Percentiles rank a stretch among this genome's conserved stretches.
phyloP scores from a whole-genome alignment of 2,888 invertebrate species.

The Epirrhoe alternata region DNA sequence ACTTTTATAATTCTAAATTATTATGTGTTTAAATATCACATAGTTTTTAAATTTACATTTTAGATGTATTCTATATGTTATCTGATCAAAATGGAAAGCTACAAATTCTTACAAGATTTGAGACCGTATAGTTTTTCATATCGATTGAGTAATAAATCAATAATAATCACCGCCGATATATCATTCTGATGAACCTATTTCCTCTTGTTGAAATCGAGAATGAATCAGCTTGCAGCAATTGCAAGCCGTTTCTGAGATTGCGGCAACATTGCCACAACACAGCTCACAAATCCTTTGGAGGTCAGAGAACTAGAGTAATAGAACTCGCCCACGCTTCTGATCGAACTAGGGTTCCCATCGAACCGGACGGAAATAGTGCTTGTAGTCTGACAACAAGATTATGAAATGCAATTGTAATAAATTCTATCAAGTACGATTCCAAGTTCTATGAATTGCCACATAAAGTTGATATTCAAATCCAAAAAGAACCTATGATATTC shows the following conservation, averaged over 20 bases:
- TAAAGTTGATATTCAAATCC: neutral
- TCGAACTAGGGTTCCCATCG: slow-evolving; percentile 54
- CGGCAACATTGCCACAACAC: slow-evolving; percentile 54
- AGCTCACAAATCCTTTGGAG: slow-evolving; percentile 59
- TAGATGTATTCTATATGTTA: slow-evolving; percentile 35
- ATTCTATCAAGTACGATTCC: neutral
- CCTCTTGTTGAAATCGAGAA: slow-evolving; percentile 34
- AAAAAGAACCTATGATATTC: neutral
- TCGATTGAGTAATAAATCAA: slow-evolving; percentile 16
- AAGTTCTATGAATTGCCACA: neutral
- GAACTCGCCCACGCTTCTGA: slow-evolving; percentile 62
- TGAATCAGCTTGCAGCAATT: slow-evolving; percentile 40
- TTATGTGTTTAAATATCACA: slow-evolving; percentile 52
- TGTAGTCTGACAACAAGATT: slow-evolving; percentile 64
- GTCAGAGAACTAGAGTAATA: slow-evolving; percentile 64
- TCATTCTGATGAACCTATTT: slow-evolving; percentile 13
- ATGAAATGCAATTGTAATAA: slow-evolving; percentile 57
- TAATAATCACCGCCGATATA: slow-evolving; percentile 9
- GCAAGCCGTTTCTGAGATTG: slow-evolving; percentile 42
- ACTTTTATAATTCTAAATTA: slow-evolving; percentile 9
- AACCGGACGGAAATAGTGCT: slow-evolving; percentile 68
- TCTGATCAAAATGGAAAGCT: slow-evolving; percentile 36
- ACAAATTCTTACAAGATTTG: slow-evolving; percentile 9
- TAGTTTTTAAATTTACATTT: slow-evolving; percentile 51
- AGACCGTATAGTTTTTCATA: neutral